A percentile compares a stretch with the other conserved stretches of the same genome.
Conservation (phyloP, 2,888 invertebrate species). For the Aproaerema taeniolella region DNA sequence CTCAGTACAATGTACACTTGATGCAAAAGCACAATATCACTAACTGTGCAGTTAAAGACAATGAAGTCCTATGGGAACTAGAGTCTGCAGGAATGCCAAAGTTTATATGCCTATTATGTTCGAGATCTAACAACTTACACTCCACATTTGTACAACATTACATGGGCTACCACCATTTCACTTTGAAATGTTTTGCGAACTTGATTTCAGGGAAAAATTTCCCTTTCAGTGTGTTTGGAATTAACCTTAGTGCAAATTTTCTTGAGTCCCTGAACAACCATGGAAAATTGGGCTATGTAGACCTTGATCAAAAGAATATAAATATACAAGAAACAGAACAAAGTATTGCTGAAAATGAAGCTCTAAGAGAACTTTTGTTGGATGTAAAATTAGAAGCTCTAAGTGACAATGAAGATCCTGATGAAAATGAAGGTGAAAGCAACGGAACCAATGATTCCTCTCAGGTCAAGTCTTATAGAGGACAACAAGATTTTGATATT, state of each 20-base stretch:
- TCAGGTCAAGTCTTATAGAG: slow-evolving; percentile 40
- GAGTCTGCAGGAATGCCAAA: slow-evolving; percentile 43
- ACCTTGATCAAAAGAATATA: slow-evolving; percentile 34
- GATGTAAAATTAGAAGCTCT: slow-evolving; percentile 33
- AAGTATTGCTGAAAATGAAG: not conserved
- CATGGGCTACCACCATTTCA: slow-evolving; percentile 65
- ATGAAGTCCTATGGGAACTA: slow-evolving; percentile 51
- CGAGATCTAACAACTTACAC: slow-evolving; percentile 42
- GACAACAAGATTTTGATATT: slow-evolving; percentile 65
- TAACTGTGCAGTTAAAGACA: slow-evolving; percentile 42
- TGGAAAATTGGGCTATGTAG: slow-evolving; percentile 50
- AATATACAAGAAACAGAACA: slow-evolving; percentile 1
- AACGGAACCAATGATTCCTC: slow-evolving; percentile 18
- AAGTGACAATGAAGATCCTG: slow-evolving; percentile 29
- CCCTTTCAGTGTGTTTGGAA: slow-evolving; percentile 56
- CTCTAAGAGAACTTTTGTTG: slow-evolving; percentile 24
- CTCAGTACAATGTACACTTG: slow-evolving; percentile 55
- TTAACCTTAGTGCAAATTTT: slow-evolving; percentile 55
- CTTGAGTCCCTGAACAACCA: slow-evolving; percentile 49
- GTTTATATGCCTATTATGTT: slow-evolving; percentile 56
- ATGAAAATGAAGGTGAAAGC: slow-evolving; percentile 24
- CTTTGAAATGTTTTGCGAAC: slow-evolving; percentile 59
- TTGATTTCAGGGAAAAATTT: slow-evolving; percentile 53
- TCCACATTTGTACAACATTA: slow-evolving; percentile 59
- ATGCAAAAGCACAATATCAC: slow-evolving; percentile 60